A percentile compares a stretch with the other conserved stretches of the same genome.
These are phyloP conservation scores for Dasysyrphus tricinctus DNA, from an alignment of 2,888 invertebrate genomes.

Conservation along the genomic window DNA sequence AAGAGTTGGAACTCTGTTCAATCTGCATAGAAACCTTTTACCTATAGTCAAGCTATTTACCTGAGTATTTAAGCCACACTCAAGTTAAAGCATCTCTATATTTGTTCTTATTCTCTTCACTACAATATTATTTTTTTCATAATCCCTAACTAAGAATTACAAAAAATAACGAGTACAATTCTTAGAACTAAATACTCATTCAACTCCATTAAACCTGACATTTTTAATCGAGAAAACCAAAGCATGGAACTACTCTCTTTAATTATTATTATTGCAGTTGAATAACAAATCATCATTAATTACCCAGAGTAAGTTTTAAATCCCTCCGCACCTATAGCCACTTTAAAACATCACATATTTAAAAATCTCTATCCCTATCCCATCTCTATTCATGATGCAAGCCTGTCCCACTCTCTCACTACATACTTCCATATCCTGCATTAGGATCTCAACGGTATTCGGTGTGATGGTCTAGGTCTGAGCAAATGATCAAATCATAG, in stretches of 20 bases:
- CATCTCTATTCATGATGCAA: not conserved
- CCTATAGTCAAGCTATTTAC: too few relatives aligned
- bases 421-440: constrained; percentile 1
- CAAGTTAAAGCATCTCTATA: not conserved
- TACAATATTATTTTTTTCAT: not conserved
- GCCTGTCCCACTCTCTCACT: not conserved
- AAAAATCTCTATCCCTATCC: too few relatives aligned
- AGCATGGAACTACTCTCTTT: not conserved
- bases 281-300: constrained; percentile 32
- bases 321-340: not conserved
- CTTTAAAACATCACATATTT: too few relatives aligned
- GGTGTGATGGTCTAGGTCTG: too few relatives aligned
- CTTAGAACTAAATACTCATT: not conserved
- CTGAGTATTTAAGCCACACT: too few relatives aligned
- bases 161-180: not conserved
- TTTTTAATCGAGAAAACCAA: constrained; percentile 4
- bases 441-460: not conserved
- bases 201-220: constrained; percentile 8
- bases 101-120: not conserved
- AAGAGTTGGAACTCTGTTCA: too few relatives aligned
- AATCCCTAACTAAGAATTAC: not conserved
- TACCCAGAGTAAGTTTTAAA: constrained; percentile 13
- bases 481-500: constrained; percentile 61
- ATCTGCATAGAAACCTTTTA: too few relatives aligned
- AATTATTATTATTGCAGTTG: constrained; percentile 31